Evolutionary conservation across 2,797 vertebrate genomes (phyloP), one percentile per base, ranked within the genome.

Genomic region (Macropus fuliginosus): DNA sequence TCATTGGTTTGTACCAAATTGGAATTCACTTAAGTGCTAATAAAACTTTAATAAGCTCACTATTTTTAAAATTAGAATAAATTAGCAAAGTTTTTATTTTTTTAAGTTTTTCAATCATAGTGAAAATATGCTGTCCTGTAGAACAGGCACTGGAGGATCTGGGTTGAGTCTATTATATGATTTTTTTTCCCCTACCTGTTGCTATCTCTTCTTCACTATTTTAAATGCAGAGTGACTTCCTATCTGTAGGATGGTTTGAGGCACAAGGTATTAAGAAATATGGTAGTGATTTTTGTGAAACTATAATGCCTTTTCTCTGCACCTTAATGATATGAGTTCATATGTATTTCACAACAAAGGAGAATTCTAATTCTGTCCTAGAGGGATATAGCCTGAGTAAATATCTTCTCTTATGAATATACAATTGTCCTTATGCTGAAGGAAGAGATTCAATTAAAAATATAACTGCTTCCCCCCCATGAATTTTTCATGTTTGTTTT

Each of bases 31-130:
- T 96, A 95, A 95, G 93, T 87, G 94, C 74, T 97, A 94, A 91
- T 98, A 96, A 97, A 98, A 98, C 94, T 96, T 91, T 97, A 97
- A 98, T 96, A 97, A 96, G 92, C 54, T 94, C 97, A 96, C 59
- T 92, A 97, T 95, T 96, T 95, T 96, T 93, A 89, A 96, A 97
- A 96, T 91, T 50, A 16, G 50, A 62, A 57, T 50, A 54, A 28
- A 62, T 21, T 87, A 87, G 40, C 62, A 81, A 81, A 81, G 29
- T 4, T 59, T 59, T 29, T 46, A 10, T 66, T 66, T 46, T 87
- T 50, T 87, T 87, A 40, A 27, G 21, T 87, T 81, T 87, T 24
- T 87, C 74, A 87, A 87, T 3, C 74, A 87, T 10, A 46, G 4
- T 50, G 50, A 87, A 87, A 50, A 87, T 87, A 9, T 46, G 40